Percentiles rank a stretch among this genome's conserved stretches.
These are phyloP conservation scores for Chascanopsetta lugubris DNA, from an alignment of 2,113 vertebrate genomes.

Conservation along the genomic window DNA sequence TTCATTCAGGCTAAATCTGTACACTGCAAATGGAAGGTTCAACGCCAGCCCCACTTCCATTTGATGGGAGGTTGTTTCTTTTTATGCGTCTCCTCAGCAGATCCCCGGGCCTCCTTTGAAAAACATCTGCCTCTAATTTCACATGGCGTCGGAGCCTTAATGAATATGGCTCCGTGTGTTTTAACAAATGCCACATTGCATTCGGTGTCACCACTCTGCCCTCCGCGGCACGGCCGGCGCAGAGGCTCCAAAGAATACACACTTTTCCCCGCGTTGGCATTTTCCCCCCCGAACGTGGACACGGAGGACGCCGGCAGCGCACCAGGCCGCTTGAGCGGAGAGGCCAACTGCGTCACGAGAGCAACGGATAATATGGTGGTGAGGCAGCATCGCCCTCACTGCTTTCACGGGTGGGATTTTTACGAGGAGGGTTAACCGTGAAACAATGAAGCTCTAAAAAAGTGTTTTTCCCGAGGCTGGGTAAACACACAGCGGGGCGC, in stretches of 20 bases:
- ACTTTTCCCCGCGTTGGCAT: slow-evolving; percentile 46
- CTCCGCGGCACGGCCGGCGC: slow-evolving; percentile 58
- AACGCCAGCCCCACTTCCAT: slow-evolving; percentile 19
- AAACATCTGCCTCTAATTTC: slow-evolving; percentile 83
- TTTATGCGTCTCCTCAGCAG: slow-evolving; percentile 53
- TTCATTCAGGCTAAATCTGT: slow-evolving; percentile 17
- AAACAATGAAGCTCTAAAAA: slow-evolving; percentile 4
- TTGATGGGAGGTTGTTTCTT: slow-evolving; percentile 56
- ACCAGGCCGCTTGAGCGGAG: slow-evolving; percentile 9
- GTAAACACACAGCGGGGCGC: slow-evolving; percentile 1
- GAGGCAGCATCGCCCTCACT: slow-evolving; percentile 14
- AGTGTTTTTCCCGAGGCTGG: slow-evolving; percentile 12
- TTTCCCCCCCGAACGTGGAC: slow-evolving; percentile 29
- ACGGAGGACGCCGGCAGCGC: slow-evolving; percentile 35
- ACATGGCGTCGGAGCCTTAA: slow-evolving; percentile 79
- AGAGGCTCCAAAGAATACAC: slow-evolving; percentile 51
- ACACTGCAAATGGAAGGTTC: slow-evolving; percentile 22
- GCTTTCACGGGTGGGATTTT: slow-evolving; percentile 1
- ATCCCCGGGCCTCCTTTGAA: slow-evolving; percentile 57
- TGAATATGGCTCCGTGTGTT: slow-evolving; percentile 72
- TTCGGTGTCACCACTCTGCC: slow-evolving; percentile 61
- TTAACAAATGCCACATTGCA: slow-evolving; percentile 73
- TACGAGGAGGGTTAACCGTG: slow-evolving; percentile 23
- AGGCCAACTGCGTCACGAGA: slow-evolving; percentile 50
- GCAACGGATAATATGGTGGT: slow-evolving; percentile 60